Base-by-base conservation (phyloP, 2,113 vertebrate species). In the Centropus bengalensis region DNA sequence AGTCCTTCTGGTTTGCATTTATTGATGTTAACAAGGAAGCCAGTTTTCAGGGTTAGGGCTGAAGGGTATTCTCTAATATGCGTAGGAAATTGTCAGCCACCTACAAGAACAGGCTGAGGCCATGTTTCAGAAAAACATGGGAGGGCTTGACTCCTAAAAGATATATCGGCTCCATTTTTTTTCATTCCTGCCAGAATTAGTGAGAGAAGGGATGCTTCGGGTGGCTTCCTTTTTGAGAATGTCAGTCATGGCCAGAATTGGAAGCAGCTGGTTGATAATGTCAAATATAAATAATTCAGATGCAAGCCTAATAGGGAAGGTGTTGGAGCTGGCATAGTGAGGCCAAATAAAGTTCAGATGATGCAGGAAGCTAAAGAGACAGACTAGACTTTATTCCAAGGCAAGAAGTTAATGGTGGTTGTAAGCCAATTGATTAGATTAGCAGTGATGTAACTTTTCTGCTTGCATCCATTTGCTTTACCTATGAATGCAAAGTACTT, bases 381-480 rank as follows among this genome's bases (percentile, higher is more conserved):
- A 84, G 10, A n/a, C 14, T 52, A 23, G 17, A 82, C 51, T 87
- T 91, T 38, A 75, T 71, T 91, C 49, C 62, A 87, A 73, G 36
- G 40, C 44, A 68, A 82, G 10, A 74, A 90, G 81, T 55, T 83
- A 78, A 51, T 19, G 2, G 18, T 64, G 52, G 9, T 42, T 73
- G 13, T 91, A 86, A 66, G 24, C 32, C 63, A 82, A 80, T 89
- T 42, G 79, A 82, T 79, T 79, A 52, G 67, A 75, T 80, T 44
- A 68, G 32, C 51, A 82, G 49, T 76, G 40, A 80, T 27, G 54
- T 83, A 86, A 74, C 47, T 89, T n/a, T 55, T 73, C 59, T 73
- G 45, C 17, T 85, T 93, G n/a, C 51, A 66, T 76, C 51, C 8
- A 40, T 73, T 95, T 91, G 55, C 55, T 91, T 95, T 89, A 85